phyloP scores from a whole-genome alignment of 2,797 vertebrate genomes.

The Protosalanx chinensis region DNA sequence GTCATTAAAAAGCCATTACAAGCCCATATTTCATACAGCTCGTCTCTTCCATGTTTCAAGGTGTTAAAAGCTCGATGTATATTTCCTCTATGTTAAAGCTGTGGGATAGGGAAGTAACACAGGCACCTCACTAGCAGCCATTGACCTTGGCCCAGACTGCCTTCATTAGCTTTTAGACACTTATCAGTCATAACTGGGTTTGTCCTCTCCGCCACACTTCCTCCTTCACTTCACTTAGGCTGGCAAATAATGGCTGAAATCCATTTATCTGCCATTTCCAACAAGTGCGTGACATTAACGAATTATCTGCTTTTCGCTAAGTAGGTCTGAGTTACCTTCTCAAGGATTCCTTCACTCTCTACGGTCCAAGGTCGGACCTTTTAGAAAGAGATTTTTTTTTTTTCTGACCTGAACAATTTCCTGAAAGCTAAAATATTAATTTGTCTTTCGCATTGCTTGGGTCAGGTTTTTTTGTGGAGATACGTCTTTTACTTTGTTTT shows the following conservation, averaged over 20 bases:
- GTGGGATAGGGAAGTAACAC: constrained; percentile 73
- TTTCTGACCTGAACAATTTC: constrained; percentile 57
- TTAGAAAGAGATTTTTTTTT: constrained; percentile 69
- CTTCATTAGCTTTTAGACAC: constrained; percentile 88
- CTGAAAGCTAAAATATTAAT: constrained; percentile 83
- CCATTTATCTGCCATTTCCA: constrained; percentile 89
- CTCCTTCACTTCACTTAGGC: constrained; percentile 84
- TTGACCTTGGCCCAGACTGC: constrained; percentile 83
- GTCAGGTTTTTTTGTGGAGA: constrained; percentile 76
- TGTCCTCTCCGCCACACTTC: constrained; percentile 79
- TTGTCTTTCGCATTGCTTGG: constrained; percentile 61
- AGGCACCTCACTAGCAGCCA: constrained; percentile 77
- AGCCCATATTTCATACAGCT: constrained; percentile 79
- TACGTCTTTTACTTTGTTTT: constrained; percentile 80
- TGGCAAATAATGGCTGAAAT: constrained; percentile 83
- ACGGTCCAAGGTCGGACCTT: constrained; percentile 75
- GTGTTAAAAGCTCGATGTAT: constrained; percentile 86
- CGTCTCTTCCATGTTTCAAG: constrained; percentile 81
- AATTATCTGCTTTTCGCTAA: constrained; percentile 85
- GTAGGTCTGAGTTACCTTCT: constrained; percentile 81
- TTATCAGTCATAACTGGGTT: constrained; percentile 86
- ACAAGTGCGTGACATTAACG: constrained; percentile 84
- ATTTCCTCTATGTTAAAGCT: constrained; percentile 82
- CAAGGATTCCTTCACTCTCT: constrained; percentile 74
- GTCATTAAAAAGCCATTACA: constrained; percentile 87